phyloP scores from a whole-genome alignment of 2,888 invertebrate species.

The Uloborus plumipes region DNA sequence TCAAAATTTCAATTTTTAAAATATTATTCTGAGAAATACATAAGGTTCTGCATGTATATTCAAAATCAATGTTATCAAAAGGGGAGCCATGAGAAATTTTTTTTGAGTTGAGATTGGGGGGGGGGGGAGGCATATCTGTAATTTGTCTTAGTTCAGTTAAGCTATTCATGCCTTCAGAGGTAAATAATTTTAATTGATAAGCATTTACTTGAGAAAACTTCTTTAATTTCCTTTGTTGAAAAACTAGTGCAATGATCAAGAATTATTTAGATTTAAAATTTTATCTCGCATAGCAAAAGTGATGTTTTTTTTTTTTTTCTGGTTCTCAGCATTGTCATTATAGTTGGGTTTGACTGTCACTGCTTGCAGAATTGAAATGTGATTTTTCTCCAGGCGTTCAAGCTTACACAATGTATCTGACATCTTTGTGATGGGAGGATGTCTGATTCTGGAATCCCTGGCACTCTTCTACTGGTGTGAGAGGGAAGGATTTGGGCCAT shows the following conservation, averaged over 20 bases:
- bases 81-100: no score
- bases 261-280: not conserved
- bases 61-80: no score
- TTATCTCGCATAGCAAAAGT: not conserved
- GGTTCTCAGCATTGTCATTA: not conserved
- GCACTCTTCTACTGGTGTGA: conserved; percentile 96
- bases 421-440: conserved; percentile 99
- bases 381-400: conserved; percentile 77
- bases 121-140: no score
- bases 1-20: no score
- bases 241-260: not conserved
- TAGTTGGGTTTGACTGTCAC: not conserved
- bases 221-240: no score
- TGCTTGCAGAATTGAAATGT: not conserved
- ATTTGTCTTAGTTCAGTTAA: no score
- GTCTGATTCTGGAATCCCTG: conserved; percentile 91
- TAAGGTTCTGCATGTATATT: no score
- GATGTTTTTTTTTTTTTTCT: not conserved
- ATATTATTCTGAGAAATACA: no score
- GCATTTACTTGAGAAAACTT: no score
- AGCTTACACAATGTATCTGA: conserved; percentile 95
- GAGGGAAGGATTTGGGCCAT: conserved; percentile 88
- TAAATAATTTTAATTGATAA: no score
- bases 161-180: no score
- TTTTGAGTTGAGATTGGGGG: no score